Percentiles rank a stretch among this genome's conserved stretches.
Evolutionary conservation across 2,113 vertebrate species (phyloP).

Genomic region (Colinus virginianus): DNA sequence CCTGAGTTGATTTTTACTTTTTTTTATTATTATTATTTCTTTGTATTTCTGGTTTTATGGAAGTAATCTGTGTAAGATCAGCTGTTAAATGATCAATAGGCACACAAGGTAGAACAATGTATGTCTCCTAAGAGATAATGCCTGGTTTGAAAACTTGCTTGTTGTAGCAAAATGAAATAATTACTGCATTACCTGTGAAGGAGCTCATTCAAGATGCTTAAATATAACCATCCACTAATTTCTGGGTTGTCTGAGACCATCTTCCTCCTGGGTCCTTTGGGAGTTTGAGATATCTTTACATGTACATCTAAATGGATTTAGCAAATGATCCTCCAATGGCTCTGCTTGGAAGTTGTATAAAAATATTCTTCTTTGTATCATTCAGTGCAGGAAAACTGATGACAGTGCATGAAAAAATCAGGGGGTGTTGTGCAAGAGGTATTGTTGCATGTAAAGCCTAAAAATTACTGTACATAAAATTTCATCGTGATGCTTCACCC

Average conservation of each 20-base stretch:
- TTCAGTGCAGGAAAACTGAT: not conserved
- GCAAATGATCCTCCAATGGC: not conserved
- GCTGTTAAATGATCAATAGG: not conserved
- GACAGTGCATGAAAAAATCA: not conserved
- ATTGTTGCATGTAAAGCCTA: not conserved
- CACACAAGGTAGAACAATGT: not conserved
- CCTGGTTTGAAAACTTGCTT: not conserved
- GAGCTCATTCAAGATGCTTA: slow-evolving; percentile 12
- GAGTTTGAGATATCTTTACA: not conserved
- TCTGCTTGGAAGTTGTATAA: not conserved
- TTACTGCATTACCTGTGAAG: slow-evolving; percentile 33
- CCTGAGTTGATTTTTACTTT: not conserved
- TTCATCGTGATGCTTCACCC: not conserved
- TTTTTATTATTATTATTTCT: not conserved
- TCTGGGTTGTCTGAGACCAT: not conserved
- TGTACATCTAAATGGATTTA: not conserved
- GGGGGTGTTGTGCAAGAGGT: not conserved
- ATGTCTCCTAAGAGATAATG: not conserved
- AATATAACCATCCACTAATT: slow-evolving; percentile 29
- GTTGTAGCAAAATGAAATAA: slow-evolving; percentile 35
- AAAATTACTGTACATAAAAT: not conserved
- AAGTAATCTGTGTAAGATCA: not conserved
- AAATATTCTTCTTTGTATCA: not conserved
- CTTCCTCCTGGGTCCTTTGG: not conserved
- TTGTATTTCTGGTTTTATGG: not conserved